Conservation (phyloP, 2,113 vertebrate genomes). For the Vombatus ursinus region DNA sequence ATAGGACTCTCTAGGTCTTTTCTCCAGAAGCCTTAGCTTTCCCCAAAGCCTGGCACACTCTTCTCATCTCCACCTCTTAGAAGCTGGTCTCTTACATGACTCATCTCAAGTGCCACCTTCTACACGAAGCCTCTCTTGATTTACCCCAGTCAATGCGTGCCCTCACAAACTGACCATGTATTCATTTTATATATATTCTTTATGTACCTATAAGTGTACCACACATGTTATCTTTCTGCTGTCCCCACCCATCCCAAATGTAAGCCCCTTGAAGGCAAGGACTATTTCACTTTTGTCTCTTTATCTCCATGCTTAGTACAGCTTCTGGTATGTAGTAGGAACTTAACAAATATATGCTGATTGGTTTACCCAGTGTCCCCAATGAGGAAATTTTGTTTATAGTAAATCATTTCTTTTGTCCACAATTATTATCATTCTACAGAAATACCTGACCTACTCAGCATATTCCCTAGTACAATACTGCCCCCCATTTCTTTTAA, state of each 20-base stretch:
- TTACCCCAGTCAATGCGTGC: not conserved
- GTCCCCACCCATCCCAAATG: not conserved
- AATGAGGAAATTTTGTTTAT: not conserved
- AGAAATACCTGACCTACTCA: not conserved
- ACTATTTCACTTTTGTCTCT: not conserved
- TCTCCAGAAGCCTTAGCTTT: not conserved
- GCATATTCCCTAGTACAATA: not conserved
- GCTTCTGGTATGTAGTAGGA: not conserved
- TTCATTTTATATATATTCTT: not conserved
- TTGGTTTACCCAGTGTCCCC: not conserved
- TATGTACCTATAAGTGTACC: not conserved
- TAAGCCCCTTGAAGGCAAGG: not conserved
- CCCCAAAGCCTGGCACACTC: not conserved
- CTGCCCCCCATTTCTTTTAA: not conserved
- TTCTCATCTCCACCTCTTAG: not conserved
- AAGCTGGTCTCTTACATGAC: not conserved
- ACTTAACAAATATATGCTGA: not conserved
- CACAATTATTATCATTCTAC: not conserved
- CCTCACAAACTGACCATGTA: not conserved
- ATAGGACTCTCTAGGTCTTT: not conserved
- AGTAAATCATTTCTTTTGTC: not conserved
- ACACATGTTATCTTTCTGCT: not conserved
- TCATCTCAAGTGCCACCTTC: not conserved
- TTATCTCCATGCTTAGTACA: not conserved
- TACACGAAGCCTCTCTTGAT: not conserved